A percentile compares a stretch with the other conserved stretches of the same genome.
These are phyloP conservation scores for Alces alces DNA, from an alignment of 2,113 vertebrate species.

Conservation along the genomic window DNA sequence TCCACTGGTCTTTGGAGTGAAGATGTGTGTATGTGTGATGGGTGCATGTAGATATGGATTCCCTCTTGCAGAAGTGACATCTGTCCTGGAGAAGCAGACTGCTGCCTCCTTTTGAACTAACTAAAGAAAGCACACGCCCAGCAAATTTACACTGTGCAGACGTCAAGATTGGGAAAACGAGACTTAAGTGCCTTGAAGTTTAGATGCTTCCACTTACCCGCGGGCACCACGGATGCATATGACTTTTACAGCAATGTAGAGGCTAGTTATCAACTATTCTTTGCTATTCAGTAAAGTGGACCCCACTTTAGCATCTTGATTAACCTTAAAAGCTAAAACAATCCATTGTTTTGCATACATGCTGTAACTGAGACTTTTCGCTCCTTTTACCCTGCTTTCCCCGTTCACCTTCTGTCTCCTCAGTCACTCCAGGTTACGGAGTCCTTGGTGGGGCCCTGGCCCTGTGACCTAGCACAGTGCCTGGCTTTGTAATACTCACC, in stretches of 20 bases:
- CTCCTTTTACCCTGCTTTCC: neutral
- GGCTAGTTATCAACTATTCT: neutral
- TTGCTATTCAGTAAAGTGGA: neutral
- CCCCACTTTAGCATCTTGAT: neutral
- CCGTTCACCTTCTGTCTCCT: neutral
- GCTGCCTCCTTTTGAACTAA: neutral
- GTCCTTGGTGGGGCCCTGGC: neutral
- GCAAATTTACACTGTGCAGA: too few relatives aligned
- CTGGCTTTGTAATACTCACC: neutral
- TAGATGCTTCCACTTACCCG: accelerated
- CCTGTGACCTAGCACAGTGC: neutral
- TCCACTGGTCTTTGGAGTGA: neutral
- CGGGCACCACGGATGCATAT: neutral
- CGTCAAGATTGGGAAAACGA: neutral
- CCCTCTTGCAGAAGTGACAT: neutral
- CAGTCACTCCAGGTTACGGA: neutral
- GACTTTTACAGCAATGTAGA: neutral
- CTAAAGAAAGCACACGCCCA: neutral
- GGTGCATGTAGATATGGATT: neutral
- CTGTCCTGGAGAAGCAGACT: neutral
- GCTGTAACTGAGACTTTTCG: neutral
- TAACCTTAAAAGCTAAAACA: neutral
- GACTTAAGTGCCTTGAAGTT: neutral
- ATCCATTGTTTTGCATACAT: neutral
- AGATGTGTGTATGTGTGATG: accelerated